Evolutionary conservation across 2,888 invertebrate species (phyloP).

Genomic region (Chalcosyrphus nemorum): DNA sequence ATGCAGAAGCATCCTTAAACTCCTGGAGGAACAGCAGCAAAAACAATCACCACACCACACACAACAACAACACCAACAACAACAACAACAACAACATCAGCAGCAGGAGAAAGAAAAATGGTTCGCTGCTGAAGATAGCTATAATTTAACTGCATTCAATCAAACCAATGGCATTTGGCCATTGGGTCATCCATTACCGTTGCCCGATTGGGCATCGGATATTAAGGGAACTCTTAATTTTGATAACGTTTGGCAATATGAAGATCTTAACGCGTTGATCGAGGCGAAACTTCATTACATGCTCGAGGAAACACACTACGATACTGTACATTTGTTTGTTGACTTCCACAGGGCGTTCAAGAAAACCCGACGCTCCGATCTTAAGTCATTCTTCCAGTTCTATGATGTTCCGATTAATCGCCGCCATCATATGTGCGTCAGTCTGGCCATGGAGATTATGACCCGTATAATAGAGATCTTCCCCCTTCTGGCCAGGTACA

Average conservation of each 20-base stretch:
- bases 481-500: constrained; percentile 86
- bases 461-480: constrained; percentile 86
- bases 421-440: constrained; percentile 93
- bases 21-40: constrained; percentile 77
- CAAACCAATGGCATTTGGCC: constrained; percentile 86
- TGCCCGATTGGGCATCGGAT: constrained; percentile 87
- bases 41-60: constrained; percentile 74
- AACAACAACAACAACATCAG: constrained; percentile 71
- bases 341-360: constrained; percentile 86
- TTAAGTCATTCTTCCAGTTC: constrained; percentile 88
- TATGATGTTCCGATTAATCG: constrained; percentile 91
- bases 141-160: constrained; percentile 81
- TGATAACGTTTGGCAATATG: constrained; percentile 85
- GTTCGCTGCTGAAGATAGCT: constrained; percentile 80
- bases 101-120: constrained; percentile 66
- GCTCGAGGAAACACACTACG: constrained; percentile 93
- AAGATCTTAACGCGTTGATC: constrained; percentile 90
- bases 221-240: constrained; percentile 82
- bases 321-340: constrained; percentile 93
- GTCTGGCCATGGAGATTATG: constrained; percentile 91
- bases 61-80: constrained; percentile 77
- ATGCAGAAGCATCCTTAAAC: constrained; percentile 78
- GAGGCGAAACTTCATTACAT: constrained; percentile 91
- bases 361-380: constrained; percentile 85
- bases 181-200: constrained; percentile 87